Base-by-base conservation (phyloP, 2,888 invertebrate genomes). In the Hydriomena furcata region DNA sequence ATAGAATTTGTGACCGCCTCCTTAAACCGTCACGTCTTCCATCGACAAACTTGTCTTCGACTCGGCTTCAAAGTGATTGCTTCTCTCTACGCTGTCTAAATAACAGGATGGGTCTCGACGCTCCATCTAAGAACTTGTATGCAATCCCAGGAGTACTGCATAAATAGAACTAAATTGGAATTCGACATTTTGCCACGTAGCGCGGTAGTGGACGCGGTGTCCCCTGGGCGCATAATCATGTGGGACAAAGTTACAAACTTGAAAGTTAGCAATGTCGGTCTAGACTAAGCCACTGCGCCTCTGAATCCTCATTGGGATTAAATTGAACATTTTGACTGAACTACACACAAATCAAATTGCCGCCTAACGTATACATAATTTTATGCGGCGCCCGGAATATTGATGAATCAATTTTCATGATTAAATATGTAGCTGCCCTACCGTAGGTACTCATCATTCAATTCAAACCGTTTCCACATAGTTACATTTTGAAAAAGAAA, bases 171-270 rank as follows among this genome's bases (percentile, higher is more conserved):
- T 72, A 77, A 82, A 82, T 83, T 83, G 77, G 71, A 77, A 76
- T 74, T 63, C 66, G 65, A 75, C 79, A 82, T 79, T 73, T 63
- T 64, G 61, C 71, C 79, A 76, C 76, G 78, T 62, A 31, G 31
- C 31, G 13, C 31, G 35, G 35, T 35, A 73, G 77, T 73, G 71
- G 70, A 69, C 71, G 68, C 61, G 58, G 68, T 60, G 66, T 79
- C 80, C 79, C 78, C 63, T 64, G 79, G 74, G 72, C 50, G 68
- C 55, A 55, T 36, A 61, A 55, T 54, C 54, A 63, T 65, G 59
- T 55, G 61, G 64, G 67, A 69, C 71, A 68, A 82, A 85, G 82
- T 87, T 84, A 69, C 75, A 79, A 87, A 87, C 83, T 87, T 78
- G 70, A 58, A 68, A 77, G 78, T 77, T 76, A 79, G 82, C 79